These are phyloP conservation scores for Adelphocoris suturalis DNA, from an alignment of 2,888 invertebrate genomes.

Conservation along the genomic window DNA sequence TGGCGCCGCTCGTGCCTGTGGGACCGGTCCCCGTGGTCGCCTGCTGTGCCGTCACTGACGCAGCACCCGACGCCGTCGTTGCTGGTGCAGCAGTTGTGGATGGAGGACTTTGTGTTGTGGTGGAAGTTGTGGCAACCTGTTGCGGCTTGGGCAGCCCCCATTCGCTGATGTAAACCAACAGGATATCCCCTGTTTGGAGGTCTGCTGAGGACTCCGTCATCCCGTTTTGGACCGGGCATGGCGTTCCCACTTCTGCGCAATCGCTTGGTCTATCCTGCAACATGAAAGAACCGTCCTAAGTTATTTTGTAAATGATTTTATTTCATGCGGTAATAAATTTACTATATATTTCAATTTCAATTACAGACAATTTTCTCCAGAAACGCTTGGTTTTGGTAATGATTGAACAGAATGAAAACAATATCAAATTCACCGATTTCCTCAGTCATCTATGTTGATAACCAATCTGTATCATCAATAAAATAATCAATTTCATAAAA, in stretches of 20 bases:
- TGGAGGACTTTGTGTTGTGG: neutral
- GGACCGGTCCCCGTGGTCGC: neutral
- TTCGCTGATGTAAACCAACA: conserved; percentile 86
- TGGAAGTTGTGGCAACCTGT: neutral
- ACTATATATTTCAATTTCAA: neutral
- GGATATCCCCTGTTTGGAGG: conserved; percentile 86
- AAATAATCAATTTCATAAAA: too few relatives aligned
- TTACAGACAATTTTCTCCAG: neutral
- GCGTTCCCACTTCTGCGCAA: conserved; percentile 65
- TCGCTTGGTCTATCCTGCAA: conserved; percentile 66
- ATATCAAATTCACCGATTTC: too few relatives aligned
- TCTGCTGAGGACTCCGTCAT: conserved; percentile 79
- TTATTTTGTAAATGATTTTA: neutral
- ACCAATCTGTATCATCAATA: too few relatives aligned
- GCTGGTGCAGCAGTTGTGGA: conserved; percentile 40
- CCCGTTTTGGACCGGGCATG: conserved; percentile 57
- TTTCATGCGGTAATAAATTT: too few relatives aligned
- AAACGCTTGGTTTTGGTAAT: too few relatives aligned
- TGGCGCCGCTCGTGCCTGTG: conserved; percentile 13
- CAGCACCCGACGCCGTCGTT: neutral
- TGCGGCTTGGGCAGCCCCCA: conserved; percentile 76
- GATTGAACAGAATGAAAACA: too few relatives aligned
- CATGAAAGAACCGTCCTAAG: neutral
- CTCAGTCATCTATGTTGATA: too few relatives aligned
- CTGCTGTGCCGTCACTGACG: conserved; percentile 30